Conservation (phyloP, 2,113 vertebrate genomes). For the Halichoerus grypus region DNA sequence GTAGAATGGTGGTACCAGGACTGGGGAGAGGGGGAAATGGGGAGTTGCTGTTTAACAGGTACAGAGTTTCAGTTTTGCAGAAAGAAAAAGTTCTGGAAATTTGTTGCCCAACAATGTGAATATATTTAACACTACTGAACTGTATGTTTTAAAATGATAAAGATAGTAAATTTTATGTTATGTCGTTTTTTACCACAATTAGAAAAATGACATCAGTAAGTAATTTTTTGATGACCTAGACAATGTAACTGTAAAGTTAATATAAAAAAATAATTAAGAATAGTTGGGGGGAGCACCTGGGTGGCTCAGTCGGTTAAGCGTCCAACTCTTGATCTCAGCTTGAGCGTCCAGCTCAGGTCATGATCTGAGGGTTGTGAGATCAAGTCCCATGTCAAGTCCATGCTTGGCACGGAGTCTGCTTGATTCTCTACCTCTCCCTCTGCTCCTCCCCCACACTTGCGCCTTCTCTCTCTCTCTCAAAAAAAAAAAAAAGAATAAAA, state of each 20-base stretch:
- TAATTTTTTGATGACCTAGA: neutral
- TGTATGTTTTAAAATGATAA: neutral
- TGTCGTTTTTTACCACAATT: neutral
- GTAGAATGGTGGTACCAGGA: neutral
- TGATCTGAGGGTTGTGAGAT: neutral
- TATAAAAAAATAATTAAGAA: neutral
- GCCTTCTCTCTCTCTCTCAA: neutral
- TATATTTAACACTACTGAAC: neutral
- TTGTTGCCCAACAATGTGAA: neutral
- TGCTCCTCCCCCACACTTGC: neutral
- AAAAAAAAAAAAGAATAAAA: neutral
- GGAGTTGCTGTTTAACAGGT: neutral
- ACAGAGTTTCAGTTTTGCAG: neutral
- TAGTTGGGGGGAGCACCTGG: neutral
- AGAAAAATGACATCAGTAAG: neutral
- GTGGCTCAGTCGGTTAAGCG: neutral
- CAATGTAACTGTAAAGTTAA: neutral
- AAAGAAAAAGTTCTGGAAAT: slow-evolving; percentile 12
- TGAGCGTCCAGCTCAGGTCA: neutral
- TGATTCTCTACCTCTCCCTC: neutral
- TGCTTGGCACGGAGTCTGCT: neutral
- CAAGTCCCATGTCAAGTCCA: neutral
- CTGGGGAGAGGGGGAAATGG: neutral
- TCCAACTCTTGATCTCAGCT: neutral
- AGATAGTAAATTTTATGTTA: neutral